phyloP scores from a whole-genome alignment of 2,113 vertebrate species.

The Lamprologus speciosus region DNA sequence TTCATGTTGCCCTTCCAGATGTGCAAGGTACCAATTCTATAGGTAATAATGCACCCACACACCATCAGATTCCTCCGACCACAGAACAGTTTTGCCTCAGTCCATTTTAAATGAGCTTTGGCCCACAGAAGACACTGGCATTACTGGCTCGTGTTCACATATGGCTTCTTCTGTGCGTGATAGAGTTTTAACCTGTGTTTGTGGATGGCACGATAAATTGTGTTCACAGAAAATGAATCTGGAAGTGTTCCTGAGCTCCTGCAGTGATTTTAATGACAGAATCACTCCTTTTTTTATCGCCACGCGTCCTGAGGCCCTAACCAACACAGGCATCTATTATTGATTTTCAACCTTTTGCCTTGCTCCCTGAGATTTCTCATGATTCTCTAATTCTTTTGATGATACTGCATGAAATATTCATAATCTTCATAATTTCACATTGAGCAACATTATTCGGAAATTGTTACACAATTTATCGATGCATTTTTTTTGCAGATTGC shows the following conservation, averaged over 20 bases:
- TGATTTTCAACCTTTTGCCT: neutral
- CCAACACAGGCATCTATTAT: neutral
- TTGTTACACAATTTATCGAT: neutral
- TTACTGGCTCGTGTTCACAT: neutral
- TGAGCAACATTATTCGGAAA: neutral
- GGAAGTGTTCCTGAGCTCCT: neutral
- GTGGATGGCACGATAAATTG: neutral
- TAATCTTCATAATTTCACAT: neutral
- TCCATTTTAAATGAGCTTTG: neutral
- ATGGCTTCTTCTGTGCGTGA: neutral
- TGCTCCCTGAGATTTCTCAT: neutral
- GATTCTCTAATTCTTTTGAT: neutral
- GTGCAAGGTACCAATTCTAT: neutral
- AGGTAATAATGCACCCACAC: neutral
- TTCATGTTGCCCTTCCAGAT: neutral
- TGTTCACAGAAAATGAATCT: neutral
- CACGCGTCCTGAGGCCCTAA: fast-evolving
- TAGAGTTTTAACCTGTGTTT: neutral
- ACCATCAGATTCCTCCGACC: neutral
- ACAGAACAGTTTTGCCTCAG: neutral
- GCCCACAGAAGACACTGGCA: neutral
- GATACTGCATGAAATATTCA: neutral
- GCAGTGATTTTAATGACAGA: neutral
- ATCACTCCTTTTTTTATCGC: neutral
- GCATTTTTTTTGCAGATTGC: neutral